Evolutionary conservation across 2,797 vertebrate genomes (phyloP).

Genomic region (Molossus alvarezi): DNA sequence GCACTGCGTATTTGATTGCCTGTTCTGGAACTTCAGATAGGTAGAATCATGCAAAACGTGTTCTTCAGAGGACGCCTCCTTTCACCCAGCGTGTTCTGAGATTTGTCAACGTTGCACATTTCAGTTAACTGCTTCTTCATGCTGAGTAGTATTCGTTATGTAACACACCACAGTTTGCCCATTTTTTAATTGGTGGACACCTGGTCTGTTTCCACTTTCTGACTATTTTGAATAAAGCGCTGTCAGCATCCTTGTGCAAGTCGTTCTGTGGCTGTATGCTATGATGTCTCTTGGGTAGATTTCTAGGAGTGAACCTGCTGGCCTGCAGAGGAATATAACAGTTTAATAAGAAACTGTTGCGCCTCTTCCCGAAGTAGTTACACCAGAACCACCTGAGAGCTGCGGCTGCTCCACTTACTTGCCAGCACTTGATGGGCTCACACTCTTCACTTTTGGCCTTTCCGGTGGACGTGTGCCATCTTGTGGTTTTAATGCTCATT

Average conservation of each 20-base stretch:
- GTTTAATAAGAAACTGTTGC: background rate
- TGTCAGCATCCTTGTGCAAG: too few species aligned
- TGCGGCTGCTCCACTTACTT: background rate
- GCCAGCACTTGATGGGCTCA: background rate
- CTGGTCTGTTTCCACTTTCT: background rate
- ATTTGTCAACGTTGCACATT: background rate
- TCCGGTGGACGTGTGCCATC: background rate
- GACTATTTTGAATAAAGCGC: rapidly evolving
- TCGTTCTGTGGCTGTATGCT: rapidly evolving
- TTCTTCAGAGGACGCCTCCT: background rate
- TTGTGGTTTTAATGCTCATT: background rate
- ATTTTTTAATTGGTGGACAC: background rate
- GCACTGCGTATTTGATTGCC: rapidly evolving
- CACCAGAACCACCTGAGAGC: background rate
- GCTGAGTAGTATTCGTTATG: rapidly evolving
- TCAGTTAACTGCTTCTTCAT: background rate
- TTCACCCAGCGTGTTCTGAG: background rate
- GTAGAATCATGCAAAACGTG: background rate
- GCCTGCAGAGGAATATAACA: background rate
- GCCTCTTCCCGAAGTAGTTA: background rate
- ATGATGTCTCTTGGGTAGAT: background rate
- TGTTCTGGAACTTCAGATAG: background rate
- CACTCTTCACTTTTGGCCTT: background rate
- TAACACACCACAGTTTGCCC: background rate
- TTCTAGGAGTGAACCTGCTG: background rate